Evolutionary conservation across 23 tunicate genomes (phyloP), one percentile per base, ranked within the genome.

Genomic region (Phallusia fumigata): DNA sequence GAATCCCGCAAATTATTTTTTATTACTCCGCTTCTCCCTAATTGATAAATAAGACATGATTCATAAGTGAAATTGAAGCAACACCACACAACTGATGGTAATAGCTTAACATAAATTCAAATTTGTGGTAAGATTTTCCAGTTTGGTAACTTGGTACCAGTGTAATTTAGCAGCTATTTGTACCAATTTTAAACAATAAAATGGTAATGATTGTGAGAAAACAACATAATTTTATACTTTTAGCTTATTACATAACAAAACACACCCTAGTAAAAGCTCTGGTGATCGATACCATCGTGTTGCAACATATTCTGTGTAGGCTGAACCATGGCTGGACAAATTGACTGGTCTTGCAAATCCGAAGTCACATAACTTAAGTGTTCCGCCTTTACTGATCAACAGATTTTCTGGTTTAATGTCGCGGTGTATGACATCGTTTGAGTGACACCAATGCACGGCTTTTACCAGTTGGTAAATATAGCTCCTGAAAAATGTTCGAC

Each of bases 381-480:
- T 80, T 18, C 78, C 93, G 31, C 75, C 52, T 36, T 76, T 64
- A n/a, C 91, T 77, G 22, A 91, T 89, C 0, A 96, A 76, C n/a
- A 96, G 83, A 53, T 96, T 96, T 73, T 96, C 99, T 5, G 99
- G 99, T 76, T 96, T 96, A 31, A 96, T 91, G 82, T 96, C 99
- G 26, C 98, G 82, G 77, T 96, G 99, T 12, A 96, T 91, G 58
- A 96, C 88, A 78, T 91, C 90, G 53, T 88, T 83, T 31, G 96
- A 84, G 73, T 96, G 99, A 72, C 99, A 96, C 96, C 96, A 96
- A 44, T 91, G 96, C 5, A 96, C 96, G n/a, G 99, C 99, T 88
- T 96, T 96, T 44, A 91, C 35, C 74, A 96, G 82, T 76, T 96
- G 99, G 73, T 91, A 91, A 72, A 88, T 91, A 82, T 91, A 96